Evolutionary conservation across 2,888 invertebrate genomes (phyloP).

Genomic region (Zaprionus lineosus): DNA sequence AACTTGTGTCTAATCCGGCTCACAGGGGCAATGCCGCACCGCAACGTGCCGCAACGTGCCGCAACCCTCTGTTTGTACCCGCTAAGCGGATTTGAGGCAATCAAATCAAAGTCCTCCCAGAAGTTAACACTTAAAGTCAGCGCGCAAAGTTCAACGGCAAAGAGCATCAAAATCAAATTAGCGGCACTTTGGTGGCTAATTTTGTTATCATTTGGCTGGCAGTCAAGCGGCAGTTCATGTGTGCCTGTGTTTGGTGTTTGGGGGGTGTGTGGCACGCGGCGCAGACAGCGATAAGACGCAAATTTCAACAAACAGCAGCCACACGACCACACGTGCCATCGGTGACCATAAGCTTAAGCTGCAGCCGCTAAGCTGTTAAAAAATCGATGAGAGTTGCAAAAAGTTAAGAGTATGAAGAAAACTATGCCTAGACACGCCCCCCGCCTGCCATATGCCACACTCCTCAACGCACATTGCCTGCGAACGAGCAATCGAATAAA

Average conservation of each 20-base stretch:
- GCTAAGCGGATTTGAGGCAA: conserved; percentile 77
- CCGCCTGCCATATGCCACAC: conserved; percentile 6
- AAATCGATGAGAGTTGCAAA: conserved; percentile 34
- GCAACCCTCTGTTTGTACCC: conserved; percentile 61
- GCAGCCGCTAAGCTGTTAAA: conserved; percentile 14
- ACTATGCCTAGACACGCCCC: conserved; percentile 25
- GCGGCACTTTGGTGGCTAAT: conserved; percentile 72
- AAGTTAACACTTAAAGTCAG: conserved; percentile 22
- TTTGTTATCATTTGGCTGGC: conserved; percentile 64
- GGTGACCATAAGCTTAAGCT: conserved; percentile 24
- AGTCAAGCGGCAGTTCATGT: conserved; percentile 24
- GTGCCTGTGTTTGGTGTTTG: conserved; percentile 8
- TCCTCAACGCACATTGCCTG: conserved; percentile 15
- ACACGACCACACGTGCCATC: conserved; percentile 59
- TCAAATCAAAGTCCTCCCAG: conserved; percentile 48
- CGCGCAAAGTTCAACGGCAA: conserved; percentile 29
- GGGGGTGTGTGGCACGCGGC: conserved; percentile 60
- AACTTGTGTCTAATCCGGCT: conserved; percentile 74
- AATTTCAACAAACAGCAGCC: conserved; percentile 53
- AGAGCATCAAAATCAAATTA: conserved; percentile 79
- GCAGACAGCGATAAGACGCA: conserved; percentile 51
- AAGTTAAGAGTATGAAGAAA: neutral
- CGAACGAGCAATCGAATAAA: neutral
- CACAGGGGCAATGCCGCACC: conserved; percentile 71
- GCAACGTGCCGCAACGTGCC: conserved; percentile 18